Conservation (phyloP, 1,140 invertebrate species). For the Papilio glaucus region DNA sequence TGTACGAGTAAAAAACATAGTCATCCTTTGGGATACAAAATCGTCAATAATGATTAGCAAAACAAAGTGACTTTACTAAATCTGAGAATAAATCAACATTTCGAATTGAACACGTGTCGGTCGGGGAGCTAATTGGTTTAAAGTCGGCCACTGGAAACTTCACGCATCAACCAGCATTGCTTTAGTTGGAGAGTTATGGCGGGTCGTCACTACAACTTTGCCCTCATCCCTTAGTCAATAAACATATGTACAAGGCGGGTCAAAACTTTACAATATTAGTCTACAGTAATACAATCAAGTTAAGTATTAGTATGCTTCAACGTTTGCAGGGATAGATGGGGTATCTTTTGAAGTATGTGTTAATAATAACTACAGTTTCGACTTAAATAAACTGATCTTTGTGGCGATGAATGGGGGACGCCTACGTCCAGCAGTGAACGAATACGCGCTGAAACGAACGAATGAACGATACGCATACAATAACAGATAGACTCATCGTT, state of each 20-base stretch:
- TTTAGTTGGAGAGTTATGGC: slow-evolving; percentile 14
- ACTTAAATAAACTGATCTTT: too few relatives aligned
- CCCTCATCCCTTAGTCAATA: neutral
- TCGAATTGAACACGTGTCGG: slow-evolving; percentile 3
- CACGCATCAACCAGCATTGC: slow-evolving; percentile 7
- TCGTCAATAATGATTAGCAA: neutral
- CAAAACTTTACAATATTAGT: neutral
- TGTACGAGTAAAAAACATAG: too few relatives aligned
- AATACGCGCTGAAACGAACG: too few relatives aligned
- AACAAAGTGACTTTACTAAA: neutral
- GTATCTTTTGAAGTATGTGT: neutral
- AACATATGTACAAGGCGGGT: neutral
- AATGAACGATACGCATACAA: too few relatives aligned
- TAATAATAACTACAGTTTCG: too few relatives aligned
- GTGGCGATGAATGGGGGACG: too few relatives aligned
- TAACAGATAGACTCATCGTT: too few relatives aligned
- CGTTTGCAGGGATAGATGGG: neutral
- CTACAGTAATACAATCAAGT: neutral
- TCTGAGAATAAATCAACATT: neutral
- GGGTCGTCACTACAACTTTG: neutral
- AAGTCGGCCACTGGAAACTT: slow-evolving; percentile 15
- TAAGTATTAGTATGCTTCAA: neutral
- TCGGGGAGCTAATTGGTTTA: slow-evolving; percentile 5
- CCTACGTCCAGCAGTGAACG: too few relatives aligned
- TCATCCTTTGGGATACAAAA: neutral